These are phyloP conservation scores for Trachymyrmex cornetzi DNA, from an alignment of 1,140 invertebrate species.

Conservation along the genomic window DNA sequence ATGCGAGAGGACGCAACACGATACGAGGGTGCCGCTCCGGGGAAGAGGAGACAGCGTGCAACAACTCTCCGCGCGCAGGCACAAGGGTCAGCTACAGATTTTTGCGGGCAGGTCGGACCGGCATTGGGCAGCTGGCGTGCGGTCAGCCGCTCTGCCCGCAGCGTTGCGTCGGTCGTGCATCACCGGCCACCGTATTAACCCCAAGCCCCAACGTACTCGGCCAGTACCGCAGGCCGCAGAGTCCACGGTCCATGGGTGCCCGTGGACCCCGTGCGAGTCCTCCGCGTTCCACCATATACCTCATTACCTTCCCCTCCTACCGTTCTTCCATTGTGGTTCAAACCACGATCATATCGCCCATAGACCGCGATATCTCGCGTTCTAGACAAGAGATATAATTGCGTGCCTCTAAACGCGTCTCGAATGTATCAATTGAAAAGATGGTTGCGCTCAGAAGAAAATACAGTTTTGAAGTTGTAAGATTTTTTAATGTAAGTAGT, in stretches of 20 bases:
- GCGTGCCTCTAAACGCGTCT: not conserved
- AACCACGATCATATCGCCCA: slow-evolving; percentile 55
- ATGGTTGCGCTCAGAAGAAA: not conserved
- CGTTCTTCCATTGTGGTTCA: not conserved
- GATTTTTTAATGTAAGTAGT: too few species aligned
- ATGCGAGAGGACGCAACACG: not conserved
- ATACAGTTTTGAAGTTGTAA: too few species aligned
- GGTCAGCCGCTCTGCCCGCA: slow-evolving; percentile 83
- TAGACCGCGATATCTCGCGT: slow-evolving; percentile 62
- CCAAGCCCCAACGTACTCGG: slow-evolving; percentile 79
- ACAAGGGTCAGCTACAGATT: slow-evolving; percentile 81
- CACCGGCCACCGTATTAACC: slow-evolving; percentile 85
- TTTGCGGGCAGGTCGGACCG: slow-evolving; percentile 81
- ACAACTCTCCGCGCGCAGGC: slow-evolving; percentile 69
- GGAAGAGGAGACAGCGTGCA: slow-evolving; percentile 59
- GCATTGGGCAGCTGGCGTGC: slow-evolving; percentile 84
- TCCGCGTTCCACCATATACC: slow-evolving; percentile 16
- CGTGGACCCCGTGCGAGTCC: slow-evolving; percentile 56
- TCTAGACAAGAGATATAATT: slow-evolving; percentile 24
- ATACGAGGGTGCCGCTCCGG: slow-evolving; percentile 9
- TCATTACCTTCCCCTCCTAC: slow-evolving; percentile 18
- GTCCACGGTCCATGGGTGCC: slow-evolving; percentile 72
- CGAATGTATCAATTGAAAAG: not conserved
- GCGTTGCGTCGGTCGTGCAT: slow-evolving; percentile 84
- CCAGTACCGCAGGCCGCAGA: slow-evolving; percentile 75